phyloP scores from a whole-genome alignment of 2,113 vertebrate species.

The Varanus komodoensis region DNA sequence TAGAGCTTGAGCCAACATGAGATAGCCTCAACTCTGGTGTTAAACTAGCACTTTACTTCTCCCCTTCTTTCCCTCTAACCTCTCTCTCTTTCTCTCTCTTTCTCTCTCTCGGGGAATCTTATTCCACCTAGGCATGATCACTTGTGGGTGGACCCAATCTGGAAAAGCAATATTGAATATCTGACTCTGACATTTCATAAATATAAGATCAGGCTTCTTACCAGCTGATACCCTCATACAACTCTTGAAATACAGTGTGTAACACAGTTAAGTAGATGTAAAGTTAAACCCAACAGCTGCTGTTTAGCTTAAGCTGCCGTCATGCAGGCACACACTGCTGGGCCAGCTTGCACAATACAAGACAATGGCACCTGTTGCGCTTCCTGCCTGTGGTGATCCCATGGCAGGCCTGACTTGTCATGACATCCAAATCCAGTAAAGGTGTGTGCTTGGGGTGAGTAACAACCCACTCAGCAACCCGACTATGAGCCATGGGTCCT shows the following conservation, averaged over 20 bases:
- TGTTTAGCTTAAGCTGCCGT: slow-evolving; percentile 34
- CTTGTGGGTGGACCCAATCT: neutral
- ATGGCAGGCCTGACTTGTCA: too few relatives aligned
- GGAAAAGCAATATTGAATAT: slow-evolving; percentile 5
- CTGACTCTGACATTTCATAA: neutral
- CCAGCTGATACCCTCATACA: neutral
- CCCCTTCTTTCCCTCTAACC: too few relatives aligned
- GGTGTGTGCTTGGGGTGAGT: too few relatives aligned
- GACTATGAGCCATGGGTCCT: too few relatives aligned
- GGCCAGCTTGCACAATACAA: too few relatives aligned
- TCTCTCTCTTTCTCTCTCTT: too few relatives aligned
- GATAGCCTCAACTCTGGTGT: too few relatives aligned
- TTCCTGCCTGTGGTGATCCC: too few relatives aligned
- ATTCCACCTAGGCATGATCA: neutral
- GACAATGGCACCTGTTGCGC: fast-evolving
- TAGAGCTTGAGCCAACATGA: too few relatives aligned
- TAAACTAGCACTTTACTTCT: too few relatives aligned
- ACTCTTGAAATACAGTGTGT: neutral
- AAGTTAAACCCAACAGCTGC: slow-evolving; percentile 8
- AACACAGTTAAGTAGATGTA: neutral
- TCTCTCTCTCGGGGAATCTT: neutral
- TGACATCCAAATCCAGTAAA: too few relatives aligned
- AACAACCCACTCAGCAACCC: too few relatives aligned
- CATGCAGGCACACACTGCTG: neutral
- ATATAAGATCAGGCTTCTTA: slow-evolving; percentile 1